Evolutionary conservation across 2,113 vertebrate genomes (phyloP).

Genomic region (Hyaena hyaena): DNA sequence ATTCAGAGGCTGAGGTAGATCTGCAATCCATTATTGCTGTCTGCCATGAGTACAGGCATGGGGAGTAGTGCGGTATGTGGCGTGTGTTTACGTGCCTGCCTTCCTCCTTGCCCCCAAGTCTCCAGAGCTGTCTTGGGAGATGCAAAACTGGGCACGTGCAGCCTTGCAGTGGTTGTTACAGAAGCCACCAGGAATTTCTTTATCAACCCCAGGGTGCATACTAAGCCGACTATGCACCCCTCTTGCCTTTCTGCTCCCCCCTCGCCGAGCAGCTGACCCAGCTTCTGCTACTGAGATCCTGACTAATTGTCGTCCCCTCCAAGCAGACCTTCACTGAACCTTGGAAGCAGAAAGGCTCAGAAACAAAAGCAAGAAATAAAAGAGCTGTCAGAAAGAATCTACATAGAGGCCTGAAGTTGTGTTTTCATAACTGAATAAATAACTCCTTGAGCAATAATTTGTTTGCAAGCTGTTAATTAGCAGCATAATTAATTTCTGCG

Average conservation of each 20-base stretch:
- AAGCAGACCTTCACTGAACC: conserved; percentile 33
- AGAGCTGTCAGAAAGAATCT: conserved; percentile 69
- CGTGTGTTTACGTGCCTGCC: neutral
- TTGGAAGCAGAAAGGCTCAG: conserved; percentile 68
- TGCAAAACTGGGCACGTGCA: neutral
- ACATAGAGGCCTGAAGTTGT: conserved; percentile 69
- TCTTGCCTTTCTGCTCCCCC: neutral
- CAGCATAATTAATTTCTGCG: conserved; percentile 89
- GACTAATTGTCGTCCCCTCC: neutral
- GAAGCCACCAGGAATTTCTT: neutral
- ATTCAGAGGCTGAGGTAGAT: neutral
- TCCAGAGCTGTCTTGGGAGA: neutral
- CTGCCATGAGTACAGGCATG: neutral
- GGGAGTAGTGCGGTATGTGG: no score
- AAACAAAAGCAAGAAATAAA: conserved; percentile 73
- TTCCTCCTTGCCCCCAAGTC: neutral
- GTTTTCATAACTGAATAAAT: conserved; percentile 84
- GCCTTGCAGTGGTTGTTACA: neutral
- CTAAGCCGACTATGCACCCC: no score
- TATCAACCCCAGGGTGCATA: neutral
- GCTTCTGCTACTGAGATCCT: conserved; percentile 52
- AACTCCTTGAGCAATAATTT: conserved; percentile 88
- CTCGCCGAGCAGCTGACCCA: conserved; percentile 8
- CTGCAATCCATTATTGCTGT: neutral
- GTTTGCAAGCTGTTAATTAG: conserved; percentile 89